Percentiles rank a stretch among this genome's conserved stretches.
These are phyloP conservation scores for Hyperopisus bebe DNA, from an alignment of 2,113 vertebrate genomes.

Conservation along the genomic window DNA sequence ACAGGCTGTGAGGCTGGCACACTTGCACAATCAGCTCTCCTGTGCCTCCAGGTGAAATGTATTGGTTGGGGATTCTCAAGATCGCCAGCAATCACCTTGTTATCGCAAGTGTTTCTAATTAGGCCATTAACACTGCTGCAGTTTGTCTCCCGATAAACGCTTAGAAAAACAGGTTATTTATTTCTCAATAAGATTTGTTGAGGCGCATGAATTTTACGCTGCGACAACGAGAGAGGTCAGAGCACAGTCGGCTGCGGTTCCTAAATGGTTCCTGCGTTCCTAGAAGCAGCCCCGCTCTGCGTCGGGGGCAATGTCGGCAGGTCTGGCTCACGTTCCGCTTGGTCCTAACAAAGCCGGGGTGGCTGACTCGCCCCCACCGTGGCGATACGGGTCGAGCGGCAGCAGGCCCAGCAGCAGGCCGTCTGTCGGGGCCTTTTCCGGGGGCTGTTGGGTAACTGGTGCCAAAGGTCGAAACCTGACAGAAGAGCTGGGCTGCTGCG, in stretches of 20 bases:
- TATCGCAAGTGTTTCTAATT: background rate
- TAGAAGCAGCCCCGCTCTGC: background rate
- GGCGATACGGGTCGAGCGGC: background rate
- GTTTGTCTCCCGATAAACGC: background rate
- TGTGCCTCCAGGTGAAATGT: background rate
- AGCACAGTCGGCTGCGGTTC: background rate
- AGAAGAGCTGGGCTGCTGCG: background rate
- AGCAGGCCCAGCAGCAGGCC: background rate
- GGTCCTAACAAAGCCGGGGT: background rate
- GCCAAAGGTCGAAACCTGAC: background rate
- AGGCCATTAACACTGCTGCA: background rate
- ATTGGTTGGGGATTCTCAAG: background rate
- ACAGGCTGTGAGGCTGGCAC: background rate
- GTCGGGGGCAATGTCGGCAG: background rate
- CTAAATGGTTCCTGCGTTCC: background rate
- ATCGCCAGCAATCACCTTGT: background rate
- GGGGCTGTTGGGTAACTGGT: background rate
- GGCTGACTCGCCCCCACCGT: background rate
- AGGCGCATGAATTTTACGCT: background rate
- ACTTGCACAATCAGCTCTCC: background rate
- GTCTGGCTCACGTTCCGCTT: background rate
- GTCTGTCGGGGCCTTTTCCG: slow-evolving; percentile 9
- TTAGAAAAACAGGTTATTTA: background rate
- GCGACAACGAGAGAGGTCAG: background rate
- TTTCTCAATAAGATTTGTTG: background rate